Base-by-base conservation (phyloP, 2,888 invertebrate genomes). In the Sialis lutaria region DNA sequence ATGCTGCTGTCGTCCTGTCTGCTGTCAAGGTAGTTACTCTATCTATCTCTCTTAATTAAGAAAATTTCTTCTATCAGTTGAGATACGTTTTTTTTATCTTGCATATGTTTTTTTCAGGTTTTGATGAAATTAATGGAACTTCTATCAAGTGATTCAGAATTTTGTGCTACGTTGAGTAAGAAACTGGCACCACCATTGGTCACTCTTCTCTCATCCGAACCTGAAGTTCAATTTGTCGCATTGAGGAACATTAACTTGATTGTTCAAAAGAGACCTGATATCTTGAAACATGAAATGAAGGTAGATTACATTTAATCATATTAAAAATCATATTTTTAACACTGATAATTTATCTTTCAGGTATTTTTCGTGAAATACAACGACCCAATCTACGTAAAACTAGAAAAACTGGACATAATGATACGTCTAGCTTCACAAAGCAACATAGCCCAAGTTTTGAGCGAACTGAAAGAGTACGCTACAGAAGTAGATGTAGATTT, bases 401-500 rank as follows among this genome's bases (percentile, higher is more conserved):
- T 98, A 51, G 98, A 98, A 65, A 98, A 98, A 63, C 62, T 98
- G 57, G 98, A 98, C 64, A 98, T 98, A 49, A 98, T 98, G 97
- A 99, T 99, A 58, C 81, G 98, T 10, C 71, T 99, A 54, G 97
- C 98, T 10, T 93, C 92, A 41, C 95, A 97, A 64, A 84, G 89
- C 10, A 99, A 99, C 66, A 98, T 98, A 57, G 90, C 95, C 1
- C 97, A 98, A 66, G 96, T 96, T 46, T 72, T 98, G 32, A 95
- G 96, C 39, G 98, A 98, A 64, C 70, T 99, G 40, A 98, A 99
- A 67, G 97, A 98, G 64, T 88, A 98, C 62, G 97, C 98, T 7
- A 97, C 97, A 0, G 98, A 98, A 63, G 97, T 99, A 2, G 98
- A 98, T 64, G 97, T 99, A 7, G 98, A 98, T 69, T 99, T 98